phyloP scores from a whole-genome alignment of 2,888 invertebrate genomes.

The Xanthia togata region DNA sequence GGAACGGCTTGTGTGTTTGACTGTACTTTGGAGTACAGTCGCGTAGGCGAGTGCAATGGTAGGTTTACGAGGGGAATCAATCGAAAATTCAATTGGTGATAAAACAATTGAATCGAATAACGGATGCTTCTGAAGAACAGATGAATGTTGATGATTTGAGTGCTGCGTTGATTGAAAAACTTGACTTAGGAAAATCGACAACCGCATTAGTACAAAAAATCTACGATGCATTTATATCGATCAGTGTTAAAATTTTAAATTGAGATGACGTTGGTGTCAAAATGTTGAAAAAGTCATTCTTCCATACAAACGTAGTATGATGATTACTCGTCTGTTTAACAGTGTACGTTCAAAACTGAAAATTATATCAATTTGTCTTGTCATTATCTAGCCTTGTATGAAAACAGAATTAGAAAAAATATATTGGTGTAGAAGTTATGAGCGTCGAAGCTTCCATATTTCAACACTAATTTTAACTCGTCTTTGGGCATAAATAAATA shows the following conservation, averaged over 20 bases:
- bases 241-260: not conserved
- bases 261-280: not conserved
- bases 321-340: too few species aligned
- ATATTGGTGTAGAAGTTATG: too few species aligned
- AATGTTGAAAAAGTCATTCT: not conserved
- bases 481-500: too few species aligned
- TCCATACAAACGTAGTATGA: too few species aligned
- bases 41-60: conserved; percentile 59
- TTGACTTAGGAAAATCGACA: not conserved
- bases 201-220: not conserved
- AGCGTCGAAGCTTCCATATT: too few species aligned
- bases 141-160: not conserved
- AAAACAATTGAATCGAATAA: conserved; percentile 36
- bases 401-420: too few species aligned
- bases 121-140: conserved; percentile 3
- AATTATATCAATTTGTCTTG: too few species aligned
- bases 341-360: too few species aligned
- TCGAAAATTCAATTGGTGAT: conserved; percentile 45
- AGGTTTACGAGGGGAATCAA: conserved; percentile 49
- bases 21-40: conserved; percentile 56
- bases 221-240: not conserved
- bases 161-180: not conserved
- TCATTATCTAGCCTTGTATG: too few species aligned
- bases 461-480: too few species aligned
- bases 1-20: conserved; percentile 65